Conservation (phyloP, 2,888 invertebrate genomes). For the Leptopterna dolabrata region DNA sequence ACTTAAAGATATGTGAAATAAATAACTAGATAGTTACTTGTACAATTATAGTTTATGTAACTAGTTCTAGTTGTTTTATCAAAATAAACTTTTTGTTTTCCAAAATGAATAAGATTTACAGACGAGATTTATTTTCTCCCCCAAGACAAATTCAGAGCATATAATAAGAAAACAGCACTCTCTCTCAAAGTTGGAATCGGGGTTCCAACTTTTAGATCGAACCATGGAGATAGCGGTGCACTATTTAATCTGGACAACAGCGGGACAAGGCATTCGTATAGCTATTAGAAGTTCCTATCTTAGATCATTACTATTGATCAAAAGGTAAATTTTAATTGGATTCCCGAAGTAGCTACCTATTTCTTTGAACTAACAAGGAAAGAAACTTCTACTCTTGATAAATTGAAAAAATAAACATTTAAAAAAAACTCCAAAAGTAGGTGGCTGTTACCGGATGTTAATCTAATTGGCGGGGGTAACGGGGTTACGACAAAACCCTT, state of each 20-base stretch:
- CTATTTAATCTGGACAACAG: not conserved
- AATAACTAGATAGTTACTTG: no score
- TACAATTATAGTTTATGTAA: no score
- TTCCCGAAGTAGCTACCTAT: not conserved
- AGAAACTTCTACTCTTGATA: not conserved
- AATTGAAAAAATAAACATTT: not conserved
- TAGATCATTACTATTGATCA: not conserved
- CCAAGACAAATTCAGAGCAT: no score
- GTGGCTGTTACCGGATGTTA: not conserved
- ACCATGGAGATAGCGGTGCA: no score
- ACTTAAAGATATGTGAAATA: no score
- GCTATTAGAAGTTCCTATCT: not conserved
- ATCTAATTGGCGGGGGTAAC: conserved; percentile 20
- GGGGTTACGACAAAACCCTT: conserved; percentile 11
- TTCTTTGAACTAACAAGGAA: not conserved
- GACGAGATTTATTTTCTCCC: no score
- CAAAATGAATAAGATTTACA: no score
- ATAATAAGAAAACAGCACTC: no score
- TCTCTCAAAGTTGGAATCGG: no score
- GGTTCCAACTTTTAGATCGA: no score
- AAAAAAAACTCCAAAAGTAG: not conserved
- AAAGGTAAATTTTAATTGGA: not conserved
- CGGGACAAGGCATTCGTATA: not conserved
- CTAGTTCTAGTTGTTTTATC: no score
- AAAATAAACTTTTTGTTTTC: no score